Base-by-base conservation (phyloP, 1,140 invertebrate genomes). In the Zaprionus taronus region DNA sequence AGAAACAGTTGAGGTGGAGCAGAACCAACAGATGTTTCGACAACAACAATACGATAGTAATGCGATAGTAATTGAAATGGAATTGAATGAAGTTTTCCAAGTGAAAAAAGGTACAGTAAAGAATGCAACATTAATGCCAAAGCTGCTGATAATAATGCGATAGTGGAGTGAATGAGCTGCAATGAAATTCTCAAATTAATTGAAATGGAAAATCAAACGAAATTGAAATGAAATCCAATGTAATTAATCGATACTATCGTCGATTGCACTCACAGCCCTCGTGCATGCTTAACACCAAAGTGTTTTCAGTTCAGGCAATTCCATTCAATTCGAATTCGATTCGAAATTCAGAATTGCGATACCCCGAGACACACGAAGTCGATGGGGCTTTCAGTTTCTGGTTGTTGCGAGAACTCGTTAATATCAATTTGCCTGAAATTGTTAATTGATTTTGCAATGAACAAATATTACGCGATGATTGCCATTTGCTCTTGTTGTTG, bases 391-490 rank as follows among this genome's bases (percentile, higher is more conserved):
- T 72, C 17, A 28, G 72, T 56, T 74, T 84, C 71, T 82, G 69
- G 80, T 77, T 83, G 61, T 91, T 91, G 90, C 80, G 77, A 91
- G 87, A 91, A 91, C 86, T 91, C 86, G 87, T 91, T 91, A 91
- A 91, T 91, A 86, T 91, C 86, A 91, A 91, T 91, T 91, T 91
- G 86, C 86, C 70, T 72, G 77, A 91, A 91, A 91, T 86, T 79
- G 86, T 91, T 91, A 91, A 91, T 91, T 91, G 86, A 83, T 91
- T 91, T 91, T 91, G 87, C 86, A 91, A 91, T 91, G 87, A 91
- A 83, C 83, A 91, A 86, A 91, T 91, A 91, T 90, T 90, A 80
- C 85, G 81, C 82, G 86, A 90, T 85, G 72, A 75, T 81, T 83
- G 69, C 77, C 77, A 55, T 38, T 58, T 38, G 56, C 26, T 41